phyloP scores from a whole-genome alignment of 2,797 vertebrate species.

The Adelosebastes latens region DNA sequence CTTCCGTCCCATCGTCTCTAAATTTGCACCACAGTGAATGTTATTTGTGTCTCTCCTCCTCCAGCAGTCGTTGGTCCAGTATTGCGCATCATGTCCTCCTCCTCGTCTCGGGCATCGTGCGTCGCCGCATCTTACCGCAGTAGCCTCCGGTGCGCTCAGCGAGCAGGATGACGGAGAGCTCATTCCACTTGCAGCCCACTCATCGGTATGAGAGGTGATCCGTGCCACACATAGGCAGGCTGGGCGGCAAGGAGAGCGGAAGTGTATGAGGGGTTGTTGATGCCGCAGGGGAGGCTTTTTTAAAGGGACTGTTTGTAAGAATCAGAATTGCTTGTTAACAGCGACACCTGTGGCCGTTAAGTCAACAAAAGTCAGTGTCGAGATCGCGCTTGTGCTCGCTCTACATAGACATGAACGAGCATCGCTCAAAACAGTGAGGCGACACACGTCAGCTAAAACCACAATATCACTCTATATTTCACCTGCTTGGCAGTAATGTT shows the following conservation, averaged over 20 bases:
- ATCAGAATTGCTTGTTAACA: no score
- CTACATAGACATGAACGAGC: no score
- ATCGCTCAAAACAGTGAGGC: no score
- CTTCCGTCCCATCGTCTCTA: neutral
- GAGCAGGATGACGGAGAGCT: slow-evolving; percentile 71
- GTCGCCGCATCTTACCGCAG: slow-evolving; percentile 79
- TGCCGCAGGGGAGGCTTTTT: slow-evolving; percentile 14
- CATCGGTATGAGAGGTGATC: slow-evolving; percentile 51
- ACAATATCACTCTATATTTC: no score
- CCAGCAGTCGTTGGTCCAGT: slow-evolving; percentile 25
- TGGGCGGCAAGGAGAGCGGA: slow-evolving; percentile 24
- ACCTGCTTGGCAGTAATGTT: no score
- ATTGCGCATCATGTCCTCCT: slow-evolving; percentile 57
- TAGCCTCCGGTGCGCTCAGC: slow-evolving; percentile 63
- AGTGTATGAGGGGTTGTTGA: slow-evolving; percentile 27
- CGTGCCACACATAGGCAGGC: slow-evolving; percentile 37
- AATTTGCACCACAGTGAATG: neutral
- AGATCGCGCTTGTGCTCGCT: no score
- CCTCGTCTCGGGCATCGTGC: slow-evolving; percentile 40
- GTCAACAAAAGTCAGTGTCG: no score
- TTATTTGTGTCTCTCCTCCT: neutral
- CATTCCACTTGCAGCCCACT: slow-evolving; percentile 75
- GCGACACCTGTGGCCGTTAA: no score
- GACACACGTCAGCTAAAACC: no score
- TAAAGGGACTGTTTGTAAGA: no score